Evolutionary conservation across 2,113 vertebrate genomes (phyloP), one percentile per base, ranked within the genome.

Genomic region (Corythornis cristatus): DNA sequence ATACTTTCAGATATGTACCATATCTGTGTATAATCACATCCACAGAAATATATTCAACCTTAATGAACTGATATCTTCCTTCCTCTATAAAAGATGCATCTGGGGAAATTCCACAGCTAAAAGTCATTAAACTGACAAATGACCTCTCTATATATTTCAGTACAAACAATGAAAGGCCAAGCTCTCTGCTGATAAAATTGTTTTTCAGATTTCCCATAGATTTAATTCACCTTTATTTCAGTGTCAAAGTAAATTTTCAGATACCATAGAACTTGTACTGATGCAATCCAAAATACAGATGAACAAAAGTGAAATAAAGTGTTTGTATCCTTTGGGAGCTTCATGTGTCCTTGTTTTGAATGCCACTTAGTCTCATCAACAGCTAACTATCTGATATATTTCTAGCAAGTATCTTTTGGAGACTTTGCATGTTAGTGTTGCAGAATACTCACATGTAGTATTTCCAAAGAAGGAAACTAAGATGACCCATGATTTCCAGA

Each of bases 71-170:
- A 64, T 46, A 61, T 3, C 3, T 57, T 88, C n/a, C 20, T 53
- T 54, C 10, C 5, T 66, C 53, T 72, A 80, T 75, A 84, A 86
- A 45, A 46, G 23, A 50, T 64, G 71, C 87, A 53, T 45, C 5
- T 83, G 9, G 22, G 26, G 40, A 79, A 48, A n/a, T 67, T 54
- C 33, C 65, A n/a, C 43, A 61, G 22, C 6, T 87, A 86, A 13
- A 28, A 90, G 12, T 51, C 15, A 81, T 92, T 91, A 87, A 96
- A 93, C 65, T 86, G 10, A 66, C 18, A 67, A 88, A 12, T 70
- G 78, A 77, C 33, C n/a, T 75, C 50, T 60, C 22, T 58, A 77
- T 82, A 51, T 76, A 22, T 77, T 76, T 35, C 61, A 29, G 54
- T 88, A 21, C 26, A 83, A 77, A 78, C 28, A 94, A 79, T 71